A percentile compares a stretch with the other conserved stretches of the same genome.
These are phyloP conservation scores for Gari tellinella DNA, from an alignment of 2,888 invertebrate genomes.

Conservation along the genomic window DNA sequence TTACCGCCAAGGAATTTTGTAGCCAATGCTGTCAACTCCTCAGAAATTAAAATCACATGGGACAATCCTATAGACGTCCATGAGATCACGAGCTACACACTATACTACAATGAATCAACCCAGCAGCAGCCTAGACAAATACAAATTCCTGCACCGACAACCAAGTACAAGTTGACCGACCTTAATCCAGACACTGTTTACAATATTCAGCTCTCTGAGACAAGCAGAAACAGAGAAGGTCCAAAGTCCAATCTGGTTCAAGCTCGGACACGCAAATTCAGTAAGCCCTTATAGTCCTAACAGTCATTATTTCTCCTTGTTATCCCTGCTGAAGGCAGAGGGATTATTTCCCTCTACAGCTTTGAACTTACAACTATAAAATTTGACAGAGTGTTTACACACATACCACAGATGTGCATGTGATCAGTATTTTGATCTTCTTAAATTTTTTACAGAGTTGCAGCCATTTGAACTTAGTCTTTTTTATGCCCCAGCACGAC, in stretches of 20 bases:
- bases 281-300: conserved; percentile 90
- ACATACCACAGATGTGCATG: too few relatives aligned
- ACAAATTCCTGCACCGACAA: conserved; percentile 75
- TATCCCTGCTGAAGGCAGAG: too few relatives aligned
- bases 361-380: too few relatives aligned
- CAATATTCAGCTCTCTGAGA: conserved; percentile 98
- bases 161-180: conserved; percentile 91
- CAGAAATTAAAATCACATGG: conserved; percentile 96
- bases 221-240: conserved; percentile 95
- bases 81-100: conserved; percentile 96
- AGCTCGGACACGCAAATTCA: conserved; percentile 98
- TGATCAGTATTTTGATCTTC: too few relatives aligned
- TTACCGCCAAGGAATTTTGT: conserved; percentile 97
- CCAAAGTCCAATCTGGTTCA: conserved; percentile 98
- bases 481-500: too few relatives aligned
- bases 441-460: too few relatives aligned
- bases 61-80: conserved; percentile 92
- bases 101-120: conserved; percentile 93
- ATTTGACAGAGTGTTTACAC: too few relatives aligned
- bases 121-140: conserved; percentile 77
- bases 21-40: conserved; percentile 88
- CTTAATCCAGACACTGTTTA: conserved; percentile 98
- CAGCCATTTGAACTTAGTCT: too few relatives aligned
- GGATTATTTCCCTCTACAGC: too few relatives aligned
- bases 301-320: not conserved